Percentiles rank a stretch among this genome's conserved stretches.
These are phyloP conservation scores for Cyclina sinensis DNA, from an alignment of 1,140 invertebrate genomes.

Conservation along the genomic window DNA sequence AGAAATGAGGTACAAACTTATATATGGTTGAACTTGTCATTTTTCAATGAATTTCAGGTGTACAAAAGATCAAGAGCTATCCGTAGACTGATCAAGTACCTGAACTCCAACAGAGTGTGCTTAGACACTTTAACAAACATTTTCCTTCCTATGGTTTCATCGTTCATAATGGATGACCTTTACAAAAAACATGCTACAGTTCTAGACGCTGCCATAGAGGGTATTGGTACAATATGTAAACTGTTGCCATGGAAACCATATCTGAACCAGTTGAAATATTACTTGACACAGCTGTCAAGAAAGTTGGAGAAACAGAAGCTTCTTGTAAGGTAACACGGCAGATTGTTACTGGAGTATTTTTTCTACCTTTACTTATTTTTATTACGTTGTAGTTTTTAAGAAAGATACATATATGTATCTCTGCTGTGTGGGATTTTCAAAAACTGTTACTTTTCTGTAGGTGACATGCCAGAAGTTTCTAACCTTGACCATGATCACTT, in stretches of 20 bases:
- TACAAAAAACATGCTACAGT: constrained; percentile 92
- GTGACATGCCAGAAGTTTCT: too few species aligned
- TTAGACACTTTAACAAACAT: constrained; percentile 93
- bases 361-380: too few species aligned
- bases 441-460: too few species aligned
- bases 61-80: constrained; percentile 94
- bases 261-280: constrained; percentile 92
- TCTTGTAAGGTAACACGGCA: constrained; percentile 80
- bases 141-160: constrained; percentile 93
- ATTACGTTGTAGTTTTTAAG: too few species aligned
- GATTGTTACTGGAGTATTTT: too few species aligned
- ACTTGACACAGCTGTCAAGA: constrained; percentile 91
- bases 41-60: constrained; percentile 89
- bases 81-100: constrained; percentile 87
- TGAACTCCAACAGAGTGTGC: constrained; percentile 88
- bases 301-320: constrained; percentile 93
- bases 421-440: too few species aligned
- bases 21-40: neutral
- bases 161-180: constrained; percentile 93
- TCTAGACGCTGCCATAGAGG: constrained; percentile 92
- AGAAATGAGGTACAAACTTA: too few species aligned
- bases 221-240: constrained; percentile 91
- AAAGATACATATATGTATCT: too few species aligned
- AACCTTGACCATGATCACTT: too few species aligned
- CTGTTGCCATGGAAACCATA: constrained; percentile 96